Base-by-base conservation (phyloP, 2,888 invertebrate species). In the Coelopa pilipes region DNA sequence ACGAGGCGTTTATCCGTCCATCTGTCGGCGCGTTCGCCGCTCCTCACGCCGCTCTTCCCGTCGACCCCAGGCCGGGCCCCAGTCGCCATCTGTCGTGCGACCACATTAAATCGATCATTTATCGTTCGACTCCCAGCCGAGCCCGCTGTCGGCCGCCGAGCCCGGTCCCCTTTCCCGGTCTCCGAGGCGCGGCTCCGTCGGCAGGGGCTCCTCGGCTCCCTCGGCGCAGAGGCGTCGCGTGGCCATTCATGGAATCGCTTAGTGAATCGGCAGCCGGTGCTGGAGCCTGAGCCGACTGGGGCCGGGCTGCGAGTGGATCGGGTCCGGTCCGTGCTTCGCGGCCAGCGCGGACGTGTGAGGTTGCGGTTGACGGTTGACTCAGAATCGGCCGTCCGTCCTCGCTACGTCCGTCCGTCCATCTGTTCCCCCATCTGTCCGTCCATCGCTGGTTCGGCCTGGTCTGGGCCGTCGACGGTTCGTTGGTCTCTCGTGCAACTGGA, bases 101-200 rank as follows among this genome's bases (percentile, higher is more conserved):
- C 53, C 55, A 65, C 65, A 65, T 21, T 10, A 71, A 71, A 71
- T 71, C 71, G 55, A 63, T 71, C 65, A 65, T 71, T 63, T 71
- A 57, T 46, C 55, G 53, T 55, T 63, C 24, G 70, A 60, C 70
- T 59, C 21, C 11, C 49, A 1, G 49, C 24, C n/a, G 46, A 34
- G 34, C 34, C 4, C 34, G 34, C 34, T 7, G n/a, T n/a, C 34
- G 7, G 34, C 7, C 34, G 34, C 2, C 34, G 34, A 34, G n/a
- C n/a, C n/a, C n/a, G n/a, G n/a, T n/a, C n/a, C n/a, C n/a, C n/a
- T n/a, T n/a, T n/a, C n/a, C n/a, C n/a, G n/a, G n/a, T n/a, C n/a
- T n/a, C n/a, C 34, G 34, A 34, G 34, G 34, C 34, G 34, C 34
- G 34, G 34, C 2, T 34, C 34, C 34, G 34, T n/a, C n/a, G n/a